Percentiles rank a stretch among this genome's conserved stretches.
These are phyloP conservation scores for Nebria ingens DNA, from an alignment of 1,140 invertebrate species.

Conservation along the genomic window DNA sequence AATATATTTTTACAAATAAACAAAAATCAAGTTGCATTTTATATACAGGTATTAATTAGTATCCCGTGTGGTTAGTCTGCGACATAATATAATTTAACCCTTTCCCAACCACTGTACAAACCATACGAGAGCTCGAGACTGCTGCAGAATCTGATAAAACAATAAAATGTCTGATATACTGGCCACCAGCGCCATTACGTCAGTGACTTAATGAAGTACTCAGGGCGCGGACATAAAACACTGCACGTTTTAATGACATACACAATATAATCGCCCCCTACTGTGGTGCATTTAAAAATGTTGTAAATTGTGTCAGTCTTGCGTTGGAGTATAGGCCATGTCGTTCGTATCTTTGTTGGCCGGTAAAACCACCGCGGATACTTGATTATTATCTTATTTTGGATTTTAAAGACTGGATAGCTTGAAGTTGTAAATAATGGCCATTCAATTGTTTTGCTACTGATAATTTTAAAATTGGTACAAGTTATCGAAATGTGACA, in stretches of 20 bases:
- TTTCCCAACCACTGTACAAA: not conserved
- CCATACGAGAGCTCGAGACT: not conserved
- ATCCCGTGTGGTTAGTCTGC: not conserved
- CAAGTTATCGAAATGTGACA: too few relatives aligned
- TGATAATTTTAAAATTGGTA: too few relatives aligned
- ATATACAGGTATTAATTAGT: not conserved
- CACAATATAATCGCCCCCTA: not conserved
- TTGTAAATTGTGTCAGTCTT: not conserved
- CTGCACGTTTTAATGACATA: not conserved
- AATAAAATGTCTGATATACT: not conserved
- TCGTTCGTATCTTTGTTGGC: too few relatives aligned
- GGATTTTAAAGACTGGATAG: too few relatives aligned
- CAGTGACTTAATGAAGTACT: not conserved
- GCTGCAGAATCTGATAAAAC: too few relatives aligned
- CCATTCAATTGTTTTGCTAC: too few relatives aligned
- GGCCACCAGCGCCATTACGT: not conserved
- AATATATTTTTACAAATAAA: too few relatives aligned
- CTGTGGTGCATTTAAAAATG: not conserved
- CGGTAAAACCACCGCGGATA: too few relatives aligned
- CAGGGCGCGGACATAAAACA: not conserved
- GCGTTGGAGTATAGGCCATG: too few relatives aligned
- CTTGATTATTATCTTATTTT: too few relatives aligned
- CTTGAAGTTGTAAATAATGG: too few relatives aligned
- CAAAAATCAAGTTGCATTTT: not conserved
- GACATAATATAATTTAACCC: not conserved